A percentile compares a stretch with the other conserved stretches of the same genome.
Evolutionary conservation across 2,888 invertebrate genomes (phyloP).

Genomic region (Lucinisca nassula): DNA sequence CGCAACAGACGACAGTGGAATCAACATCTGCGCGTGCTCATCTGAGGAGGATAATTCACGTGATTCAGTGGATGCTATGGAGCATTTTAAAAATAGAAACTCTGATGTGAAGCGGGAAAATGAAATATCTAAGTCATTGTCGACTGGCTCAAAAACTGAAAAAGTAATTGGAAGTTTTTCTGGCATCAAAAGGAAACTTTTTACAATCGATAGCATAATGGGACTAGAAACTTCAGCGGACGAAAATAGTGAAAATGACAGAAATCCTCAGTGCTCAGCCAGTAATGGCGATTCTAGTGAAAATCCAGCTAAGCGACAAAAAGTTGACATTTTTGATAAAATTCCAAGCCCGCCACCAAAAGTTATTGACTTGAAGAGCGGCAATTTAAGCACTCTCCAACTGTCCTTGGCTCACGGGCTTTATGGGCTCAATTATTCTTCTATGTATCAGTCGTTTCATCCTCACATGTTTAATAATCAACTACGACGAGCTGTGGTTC

Average conservation of each 20-base stretch:
- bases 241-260: not conserved
- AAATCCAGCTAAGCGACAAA: constrained; percentile 70
- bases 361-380: constrained; percentile 82
- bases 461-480: not conserved
- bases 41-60: constrained; percentile 73
- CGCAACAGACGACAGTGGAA: constrained; percentile 71
- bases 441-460: constrained; percentile 38
- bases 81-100: constrained; percentile 32
- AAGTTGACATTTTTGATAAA: constrained; percentile 84
- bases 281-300: constrained; percentile 14
- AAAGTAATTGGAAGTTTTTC: constrained; percentile 22
- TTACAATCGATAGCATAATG: constrained; percentile 85
- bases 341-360: constrained; percentile 86
- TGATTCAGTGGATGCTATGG: constrained; percentile 60
- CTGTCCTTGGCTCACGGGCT: constrained; percentile 75
- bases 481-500: not conserved
- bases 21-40: constrained; percentile 69
- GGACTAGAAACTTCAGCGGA: constrained; percentile 62
- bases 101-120: not conserved
- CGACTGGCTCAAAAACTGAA: not conserved
- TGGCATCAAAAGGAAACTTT: constrained; percentile 72
- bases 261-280: constrained; percentile 5
- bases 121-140: not conserved
- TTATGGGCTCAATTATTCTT: constrained; percentile 64
- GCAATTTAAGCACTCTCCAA: constrained; percentile 74